Evolutionary conservation across 2,888 invertebrate species (phyloP).

Genomic region (Spisula subtruncata): DNA sequence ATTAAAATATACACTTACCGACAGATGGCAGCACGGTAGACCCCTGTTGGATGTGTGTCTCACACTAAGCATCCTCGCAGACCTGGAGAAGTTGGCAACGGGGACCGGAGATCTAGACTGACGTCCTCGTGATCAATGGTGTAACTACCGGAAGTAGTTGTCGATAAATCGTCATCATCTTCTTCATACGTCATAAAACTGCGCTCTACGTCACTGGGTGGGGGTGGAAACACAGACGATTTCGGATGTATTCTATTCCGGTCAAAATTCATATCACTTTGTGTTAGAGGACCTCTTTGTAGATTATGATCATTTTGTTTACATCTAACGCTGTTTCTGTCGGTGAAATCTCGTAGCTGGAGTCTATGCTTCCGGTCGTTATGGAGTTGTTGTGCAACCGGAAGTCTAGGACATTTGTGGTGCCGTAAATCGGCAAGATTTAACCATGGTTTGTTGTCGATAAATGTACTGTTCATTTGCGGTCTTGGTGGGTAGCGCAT

Average conservation of each 20-base stretch:
- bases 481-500: conserved; percentile 46
- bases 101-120: conserved; percentile 61
- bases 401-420: conserved; percentile 54
- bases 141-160: conserved; percentile 79
- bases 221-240: conserved; percentile 53
- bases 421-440: conserved; percentile 68
- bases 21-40: background rate
- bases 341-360: conserved; percentile 58
- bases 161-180: conserved; percentile 75
- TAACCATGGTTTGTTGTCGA: conserved; percentile 62
- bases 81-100: conserved; percentile 47
- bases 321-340: conserved; percentile 48
- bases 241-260: conserved; percentile 56
- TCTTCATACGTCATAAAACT: conserved; percentile 73
- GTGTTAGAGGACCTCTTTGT: conserved; percentile 50
- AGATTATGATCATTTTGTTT: conserved; percentile 37
- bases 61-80: conserved; percentile 67
- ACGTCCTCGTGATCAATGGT: conserved; percentile 75
- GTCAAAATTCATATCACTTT: conserved; percentile 60
- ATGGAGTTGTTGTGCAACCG: conserved; percentile 66
- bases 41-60: background rate
- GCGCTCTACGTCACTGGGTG: conserved; percentile 63
- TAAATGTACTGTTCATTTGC: conserved; percentile 60
- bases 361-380: conserved; percentile 63
- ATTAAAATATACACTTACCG: background rate